A percentile compares a stretch with the other conserved stretches of the same genome.
phyloP scores from a whole-genome alignment of 2,113 vertebrate genomes.

The Cyrtonyx montezumae region DNA sequence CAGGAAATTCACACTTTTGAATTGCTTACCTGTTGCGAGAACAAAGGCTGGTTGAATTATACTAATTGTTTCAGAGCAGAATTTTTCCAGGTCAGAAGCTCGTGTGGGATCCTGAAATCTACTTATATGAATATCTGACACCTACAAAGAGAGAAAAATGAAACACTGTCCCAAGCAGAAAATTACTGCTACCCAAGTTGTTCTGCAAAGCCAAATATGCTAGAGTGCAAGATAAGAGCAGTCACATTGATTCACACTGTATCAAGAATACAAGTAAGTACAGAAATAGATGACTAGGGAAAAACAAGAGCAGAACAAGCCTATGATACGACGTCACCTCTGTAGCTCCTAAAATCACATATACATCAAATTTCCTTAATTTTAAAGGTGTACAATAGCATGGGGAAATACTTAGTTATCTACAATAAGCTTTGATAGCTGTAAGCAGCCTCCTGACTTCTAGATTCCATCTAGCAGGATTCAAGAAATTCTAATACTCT shows the following conservation, averaged over 20 bases:
- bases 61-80: constrained; percentile 90
- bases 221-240: not conserved
- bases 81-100: constrained; percentile 90
- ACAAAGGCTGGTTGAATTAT: constrained; percentile 91
- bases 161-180: not conserved
- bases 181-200: not conserved
- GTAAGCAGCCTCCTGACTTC: not conserved
- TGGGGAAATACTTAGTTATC: not conserved
- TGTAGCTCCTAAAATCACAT: not conserved
- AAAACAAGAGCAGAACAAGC: not conserved
- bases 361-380: not conserved
- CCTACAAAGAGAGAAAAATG: constrained; percentile 65
- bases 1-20: not conserved
- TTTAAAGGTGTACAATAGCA: not conserved
- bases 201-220: not conserved
- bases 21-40: constrained; percentile 89
- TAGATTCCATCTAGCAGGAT: not conserved
- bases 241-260: not conserved
- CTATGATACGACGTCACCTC: not conserved
- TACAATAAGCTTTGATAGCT: not conserved
- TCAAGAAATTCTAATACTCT: not conserved
- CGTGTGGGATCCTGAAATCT: constrained; percentile 87
- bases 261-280: not conserved
- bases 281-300: not conserved
- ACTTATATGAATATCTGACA: constrained; percentile 97